These are phyloP conservation scores for Chymomyza amoena DNA, from an alignment of 2,888 invertebrate genomes.

Conservation along the genomic window DNA sequence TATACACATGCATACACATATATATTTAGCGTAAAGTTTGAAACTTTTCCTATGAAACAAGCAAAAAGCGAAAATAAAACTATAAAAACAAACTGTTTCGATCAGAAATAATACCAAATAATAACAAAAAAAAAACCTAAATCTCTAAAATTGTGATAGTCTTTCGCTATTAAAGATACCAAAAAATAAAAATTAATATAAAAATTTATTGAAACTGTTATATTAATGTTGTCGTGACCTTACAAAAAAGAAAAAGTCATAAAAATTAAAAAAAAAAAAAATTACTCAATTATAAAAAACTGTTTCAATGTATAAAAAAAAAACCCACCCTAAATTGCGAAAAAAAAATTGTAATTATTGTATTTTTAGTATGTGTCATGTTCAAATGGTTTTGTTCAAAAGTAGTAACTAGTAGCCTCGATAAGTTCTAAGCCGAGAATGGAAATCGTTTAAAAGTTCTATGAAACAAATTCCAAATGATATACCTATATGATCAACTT, in stretches of 20 bases:
- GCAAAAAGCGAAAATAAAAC: constrained; percentile 20
- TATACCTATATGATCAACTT: too few relatives aligned
- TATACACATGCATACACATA: constrained; percentile 19
- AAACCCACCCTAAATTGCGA: constrained; percentile 16
- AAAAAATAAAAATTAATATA: constrained; percentile 9
- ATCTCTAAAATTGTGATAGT: constrained; percentile 65
- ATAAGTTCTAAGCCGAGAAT: not conserved
- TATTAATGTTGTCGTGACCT: constrained; percentile 41
- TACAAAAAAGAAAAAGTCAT: constrained; percentile 34
- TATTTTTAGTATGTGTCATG: not conserved
- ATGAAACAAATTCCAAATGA: not conserved
- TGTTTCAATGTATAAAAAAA: not conserved
- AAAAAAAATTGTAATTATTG: constrained; percentile 1
- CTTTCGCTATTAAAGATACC: constrained; percentile 46
- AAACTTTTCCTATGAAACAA: constrained; percentile 22
- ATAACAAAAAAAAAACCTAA: constrained; percentile 30
- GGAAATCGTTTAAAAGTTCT: not conserved
- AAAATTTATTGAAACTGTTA: not conserved
- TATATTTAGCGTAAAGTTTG: constrained; percentile 36
- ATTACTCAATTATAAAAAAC: constrained; percentile 40
- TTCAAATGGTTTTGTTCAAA: not conserved
- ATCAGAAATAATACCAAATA: not conserved
- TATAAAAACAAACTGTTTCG: constrained; percentile 45
- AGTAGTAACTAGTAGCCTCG: not conserved
- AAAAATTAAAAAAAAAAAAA: constrained; percentile 34